Evolutionary conservation across 2,797 vertebrate genomes (phyloP).

Genomic region (Catharus ustulatus): DNA sequence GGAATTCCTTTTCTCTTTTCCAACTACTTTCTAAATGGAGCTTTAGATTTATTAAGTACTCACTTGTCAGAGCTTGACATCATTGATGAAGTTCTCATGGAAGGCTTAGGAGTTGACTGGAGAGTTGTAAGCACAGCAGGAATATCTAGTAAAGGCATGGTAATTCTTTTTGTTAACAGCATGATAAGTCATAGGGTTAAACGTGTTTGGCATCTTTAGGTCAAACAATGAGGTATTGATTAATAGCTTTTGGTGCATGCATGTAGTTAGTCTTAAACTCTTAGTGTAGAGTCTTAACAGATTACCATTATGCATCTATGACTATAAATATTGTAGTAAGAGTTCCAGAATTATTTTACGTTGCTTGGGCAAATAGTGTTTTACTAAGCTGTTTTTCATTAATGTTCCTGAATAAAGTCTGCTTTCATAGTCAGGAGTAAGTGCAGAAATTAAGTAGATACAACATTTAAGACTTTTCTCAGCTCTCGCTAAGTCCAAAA

Average conservation of each 20-base stretch:
- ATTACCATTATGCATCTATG: neutral
- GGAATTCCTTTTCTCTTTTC: neutral
- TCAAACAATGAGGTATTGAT: neutral
- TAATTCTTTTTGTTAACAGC: slow-evolving; percentile 24
- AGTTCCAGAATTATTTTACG: neutral
- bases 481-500: neutral
- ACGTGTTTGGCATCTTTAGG: neutral
- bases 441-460: neutral
- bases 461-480: neutral
- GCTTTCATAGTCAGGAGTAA: neutral
- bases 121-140: neutral
- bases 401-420: neutral
- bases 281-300: neutral
- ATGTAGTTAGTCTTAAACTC: neutral
- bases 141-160: neutral
- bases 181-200: neutral
- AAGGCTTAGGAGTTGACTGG: neutral
- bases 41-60: slow-evolving; percentile 6
- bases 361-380: neutral
- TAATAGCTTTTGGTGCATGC: neutral
- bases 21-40: neutral
- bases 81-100: neutral
- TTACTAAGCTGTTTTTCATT: neutral
- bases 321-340: neutral
- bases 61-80: neutral